A percentile compares a stretch with the other conserved stretches of the same genome.
These are phyloP conservation scores for Mystacides longicornis DNA, from an alignment of 2,888 invertebrate species.

Conservation along the genomic window DNA sequence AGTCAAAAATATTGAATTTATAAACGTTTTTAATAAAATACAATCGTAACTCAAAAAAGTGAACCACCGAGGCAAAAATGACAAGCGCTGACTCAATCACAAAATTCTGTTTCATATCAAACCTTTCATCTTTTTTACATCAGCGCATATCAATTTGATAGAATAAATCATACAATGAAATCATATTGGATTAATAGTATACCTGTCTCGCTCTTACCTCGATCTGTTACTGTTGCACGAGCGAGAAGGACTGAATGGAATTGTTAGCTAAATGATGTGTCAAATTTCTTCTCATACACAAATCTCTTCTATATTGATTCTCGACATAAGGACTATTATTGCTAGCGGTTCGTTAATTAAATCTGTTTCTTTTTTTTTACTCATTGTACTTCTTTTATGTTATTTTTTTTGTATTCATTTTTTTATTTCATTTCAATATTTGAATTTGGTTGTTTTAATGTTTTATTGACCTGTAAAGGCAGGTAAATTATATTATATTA, in stretches of 20 bases:
- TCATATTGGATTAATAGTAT: not conserved
- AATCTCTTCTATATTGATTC: not conserved
- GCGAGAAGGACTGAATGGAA: not conserved
- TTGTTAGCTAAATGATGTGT: not conserved
- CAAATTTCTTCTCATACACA: not conserved
- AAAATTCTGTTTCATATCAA: not conserved
- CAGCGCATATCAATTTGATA: not conserved
- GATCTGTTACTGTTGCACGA: not conserved
- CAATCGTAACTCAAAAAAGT: not conserved
- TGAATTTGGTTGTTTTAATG: not conserved
- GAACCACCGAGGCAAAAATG: not conserved
- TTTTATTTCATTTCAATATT: not conserved
- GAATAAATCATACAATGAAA: not conserved
- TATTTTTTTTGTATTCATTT: not conserved
- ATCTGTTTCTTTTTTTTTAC: not conserved
- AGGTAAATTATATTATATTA: too few relatives aligned
- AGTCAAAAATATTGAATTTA: not conserved
- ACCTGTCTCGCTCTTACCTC: not conserved
- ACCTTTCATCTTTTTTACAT: not conserved
- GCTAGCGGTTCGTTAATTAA: not conserved
- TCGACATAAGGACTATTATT: not conserved
- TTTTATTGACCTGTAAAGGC: not conserved
- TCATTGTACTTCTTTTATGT: not conserved
- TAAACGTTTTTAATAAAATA: not conserved
- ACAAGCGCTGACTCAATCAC: not conserved